Evolutionary conservation across 92 coral and sea anemone genomes (phyloP), one percentile per base, ranked within the genome.

Genomic region (Ricordea florida): DNA sequence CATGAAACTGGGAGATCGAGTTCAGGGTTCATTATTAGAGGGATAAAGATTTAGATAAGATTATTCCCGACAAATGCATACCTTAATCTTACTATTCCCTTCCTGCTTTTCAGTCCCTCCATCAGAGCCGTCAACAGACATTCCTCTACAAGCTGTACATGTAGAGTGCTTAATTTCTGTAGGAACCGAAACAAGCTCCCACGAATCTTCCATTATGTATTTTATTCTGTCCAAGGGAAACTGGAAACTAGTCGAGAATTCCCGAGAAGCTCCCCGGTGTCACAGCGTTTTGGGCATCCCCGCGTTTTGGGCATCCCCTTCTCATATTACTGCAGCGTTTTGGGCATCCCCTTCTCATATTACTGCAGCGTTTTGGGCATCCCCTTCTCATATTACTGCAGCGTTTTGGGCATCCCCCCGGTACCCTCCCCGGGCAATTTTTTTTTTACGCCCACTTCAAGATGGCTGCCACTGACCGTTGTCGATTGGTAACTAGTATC

Each of bases 151-250:
- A 30, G 25, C 20, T 2, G 77, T n/a, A n/a, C n/a, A n/a, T 26
- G 68, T 40, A 2, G 92, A 87, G 59, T 60, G 88, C 31, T 82
- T 66, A 62, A 87, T 87, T 34, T 87, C 92, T 13, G 92, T 50
- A 31, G 92, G 92, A 20, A 82, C 79, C n/a, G 73, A 34, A 1
- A 87, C 84, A 16, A 74, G 57, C 68, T 87, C 92, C 92, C 92
- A 87, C 11, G 87, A 75, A 22, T 75, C 86, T 81, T 87, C 92
- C 92, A 87, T 78, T 55, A 56, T 81, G 74, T 57, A 44, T 76
- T 55, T 22, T 46, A 9, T 20, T 15, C 35, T 69, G 1, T 26
- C 25, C 18, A n/a, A 20, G 4, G 56, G 20, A 6, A 29, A 41
- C 16, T 51, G 27, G 50, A 38, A 14, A 48, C 48, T 25, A 10